Evolutionary conservation across 2,113 vertebrate genomes (phyloP).

Genomic region (Calyptomena viridis): DNA sequence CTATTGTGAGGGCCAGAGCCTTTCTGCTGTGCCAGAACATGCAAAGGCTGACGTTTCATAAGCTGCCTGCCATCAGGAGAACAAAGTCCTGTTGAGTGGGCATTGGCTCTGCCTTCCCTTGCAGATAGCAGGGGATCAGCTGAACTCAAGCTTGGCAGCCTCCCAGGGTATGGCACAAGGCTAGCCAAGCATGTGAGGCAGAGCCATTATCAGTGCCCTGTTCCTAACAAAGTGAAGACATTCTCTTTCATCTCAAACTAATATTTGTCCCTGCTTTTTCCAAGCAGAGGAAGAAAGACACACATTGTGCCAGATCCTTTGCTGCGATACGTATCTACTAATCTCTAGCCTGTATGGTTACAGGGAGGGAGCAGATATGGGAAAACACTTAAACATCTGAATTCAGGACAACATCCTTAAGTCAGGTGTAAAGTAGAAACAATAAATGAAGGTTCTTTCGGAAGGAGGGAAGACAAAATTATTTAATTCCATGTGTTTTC

Average conservation of each 20-base stretch:
- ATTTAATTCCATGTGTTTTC: neutral
- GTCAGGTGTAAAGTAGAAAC: neutral
- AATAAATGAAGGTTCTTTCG: neutral
- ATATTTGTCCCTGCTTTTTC: constrained; percentile 39
- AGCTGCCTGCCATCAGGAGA: constrained; percentile 12
- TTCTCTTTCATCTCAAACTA: constrained; percentile 35
- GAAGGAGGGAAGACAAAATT: neutral
- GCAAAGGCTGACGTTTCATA: neutral
- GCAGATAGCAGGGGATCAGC: constrained; percentile 50
- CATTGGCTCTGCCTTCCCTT: constrained; percentile 36
- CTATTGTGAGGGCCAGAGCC: constrained; percentile 24
- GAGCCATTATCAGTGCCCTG: neutral
- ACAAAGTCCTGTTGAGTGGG: constrained; percentile 42
- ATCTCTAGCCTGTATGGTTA: neutral
- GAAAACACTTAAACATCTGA: neutral
- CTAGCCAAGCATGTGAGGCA: constrained; percentile 32
- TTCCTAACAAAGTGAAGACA: constrained; percentile 36
- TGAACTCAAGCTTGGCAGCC: constrained; percentile 17
- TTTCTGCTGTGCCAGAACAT: neutral
- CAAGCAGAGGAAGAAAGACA: neutral
- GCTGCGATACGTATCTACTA: neutral
- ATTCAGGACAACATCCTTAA: neutral
- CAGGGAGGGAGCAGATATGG: neutral
- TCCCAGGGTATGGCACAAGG: constrained; percentile 55
- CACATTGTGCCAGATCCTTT: neutral